A percentile compares a stretch with the other conserved stretches of the same genome.
Conservation (phyloP, 2,888 invertebrate genomes). For the Schrankia costaestrigalis region DNA sequence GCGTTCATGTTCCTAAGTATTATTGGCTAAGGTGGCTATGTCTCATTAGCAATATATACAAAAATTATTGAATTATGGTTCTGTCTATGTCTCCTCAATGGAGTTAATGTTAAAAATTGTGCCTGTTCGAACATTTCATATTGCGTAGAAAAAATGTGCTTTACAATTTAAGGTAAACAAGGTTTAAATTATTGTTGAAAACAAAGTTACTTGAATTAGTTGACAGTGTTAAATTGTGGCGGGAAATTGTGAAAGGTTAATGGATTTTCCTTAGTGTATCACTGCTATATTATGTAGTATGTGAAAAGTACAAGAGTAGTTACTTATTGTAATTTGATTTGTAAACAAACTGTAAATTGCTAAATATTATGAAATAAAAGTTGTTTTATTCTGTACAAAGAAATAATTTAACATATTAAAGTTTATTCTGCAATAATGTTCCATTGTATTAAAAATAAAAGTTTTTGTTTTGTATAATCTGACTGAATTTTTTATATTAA, state of each 20-base stretch:
- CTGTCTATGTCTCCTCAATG: slow-evolving; percentile 20
- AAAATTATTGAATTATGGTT: slow-evolving; percentile 24
- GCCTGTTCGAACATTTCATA: slow-evolving; percentile 36
- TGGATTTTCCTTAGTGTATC: slow-evolving; percentile 18
- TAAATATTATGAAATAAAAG: slow-evolving; percentile 15
- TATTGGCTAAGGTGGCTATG: slow-evolving; percentile 13
- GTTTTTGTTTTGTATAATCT: slow-evolving; percentile 28
- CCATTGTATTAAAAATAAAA: slow-evolving; percentile 7
- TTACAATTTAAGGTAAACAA: slow-evolving; percentile 25
- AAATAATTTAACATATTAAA: slow-evolving; percentile 1
- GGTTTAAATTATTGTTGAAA: slow-evolving; percentile 14
- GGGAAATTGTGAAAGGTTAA: slow-evolving; percentile 9
- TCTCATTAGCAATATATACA: slow-evolving; percentile 21
- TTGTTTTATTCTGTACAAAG: background rate
- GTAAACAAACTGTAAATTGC: slow-evolving; percentile 13
- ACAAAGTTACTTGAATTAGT: slow-evolving; percentile 13
- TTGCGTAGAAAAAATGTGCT: slow-evolving; percentile 27
- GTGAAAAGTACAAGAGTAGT: slow-evolving; percentile 18
- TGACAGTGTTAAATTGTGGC: slow-evolving; percentile 16
- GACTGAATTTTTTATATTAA: slow-evolving; percentile 36
- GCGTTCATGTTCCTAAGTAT: slow-evolving; percentile 30
- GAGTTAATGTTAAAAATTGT: slow-evolving; percentile 24
- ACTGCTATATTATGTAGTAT: slow-evolving; percentile 3
- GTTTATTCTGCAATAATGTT: slow-evolving; percentile 5
- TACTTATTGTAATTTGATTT: slow-evolving; percentile 17